phyloP scores from a whole-genome alignment of 2,888 invertebrate genomes.

The Agrotis puta region DNA sequence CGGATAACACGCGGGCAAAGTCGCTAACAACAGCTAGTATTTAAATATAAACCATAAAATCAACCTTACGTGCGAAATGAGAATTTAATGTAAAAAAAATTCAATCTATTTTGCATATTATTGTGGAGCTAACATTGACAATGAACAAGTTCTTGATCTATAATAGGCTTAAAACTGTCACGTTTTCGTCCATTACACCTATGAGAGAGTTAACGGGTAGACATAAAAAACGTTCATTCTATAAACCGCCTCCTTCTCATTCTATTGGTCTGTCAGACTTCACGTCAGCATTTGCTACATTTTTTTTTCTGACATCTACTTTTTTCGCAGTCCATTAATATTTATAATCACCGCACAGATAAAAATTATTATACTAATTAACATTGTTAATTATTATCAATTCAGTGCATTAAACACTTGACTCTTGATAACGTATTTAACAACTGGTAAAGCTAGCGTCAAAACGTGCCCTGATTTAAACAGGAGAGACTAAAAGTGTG shows the following conservation, averaged over 20 bases:
- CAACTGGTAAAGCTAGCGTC: not conserved
- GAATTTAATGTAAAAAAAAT: not conserved
- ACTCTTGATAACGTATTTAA: conserved; percentile 25
- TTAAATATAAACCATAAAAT: not conserved
- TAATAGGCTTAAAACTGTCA: not conserved
- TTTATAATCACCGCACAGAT: not conserved
- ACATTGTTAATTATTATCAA: conserved; percentile 23
- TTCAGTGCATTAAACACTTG: conserved; percentile 16
- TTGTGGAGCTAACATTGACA: not conserved
- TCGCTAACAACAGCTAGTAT: not conserved
- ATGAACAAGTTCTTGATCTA: not conserved
- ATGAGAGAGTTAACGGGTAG: not conserved
- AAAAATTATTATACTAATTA: not conserved
- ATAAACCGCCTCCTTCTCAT: no score
- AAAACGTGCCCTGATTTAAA: conserved; percentile 12
- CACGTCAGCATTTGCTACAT: no score
- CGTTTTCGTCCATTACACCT: not conserved
- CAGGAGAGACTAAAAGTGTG: conserved; percentile 3
- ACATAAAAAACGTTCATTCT: not conserved
- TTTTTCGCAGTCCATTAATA: not conserved
- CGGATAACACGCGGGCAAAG: not conserved
- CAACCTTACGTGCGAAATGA: not conserved
- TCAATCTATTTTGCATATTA: not conserved
- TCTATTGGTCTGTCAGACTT: no score
- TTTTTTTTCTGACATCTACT: no score